These are phyloP conservation scores for Heliornis fulica DNA, from an alignment of 2,113 vertebrate genomes.

Conservation along the genomic window DNA sequence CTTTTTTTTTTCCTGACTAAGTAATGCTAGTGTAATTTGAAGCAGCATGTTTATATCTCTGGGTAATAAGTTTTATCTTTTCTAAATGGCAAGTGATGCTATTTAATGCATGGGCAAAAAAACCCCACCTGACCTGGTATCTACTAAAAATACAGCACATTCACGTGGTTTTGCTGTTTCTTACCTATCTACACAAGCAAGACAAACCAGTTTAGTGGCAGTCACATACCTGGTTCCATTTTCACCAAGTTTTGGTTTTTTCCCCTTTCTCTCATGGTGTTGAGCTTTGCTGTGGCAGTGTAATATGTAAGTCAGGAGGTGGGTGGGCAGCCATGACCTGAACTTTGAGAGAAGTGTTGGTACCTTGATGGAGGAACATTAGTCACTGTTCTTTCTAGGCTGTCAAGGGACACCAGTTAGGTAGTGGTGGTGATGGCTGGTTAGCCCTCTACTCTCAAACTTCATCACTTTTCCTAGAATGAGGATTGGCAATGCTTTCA, in stretches of 20 bases:
- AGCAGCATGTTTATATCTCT: not conserved
- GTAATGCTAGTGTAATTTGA: not conserved
- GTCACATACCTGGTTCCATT: not conserved
- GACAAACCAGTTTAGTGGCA: not conserved
- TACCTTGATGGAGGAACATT: not conserved
- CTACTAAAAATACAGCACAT: fast-evolving
- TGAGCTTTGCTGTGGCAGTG: not conserved
- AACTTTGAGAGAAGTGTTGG: not conserved
- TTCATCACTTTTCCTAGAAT: not conserved
- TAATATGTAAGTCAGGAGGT: not conserved
- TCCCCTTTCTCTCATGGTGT: not conserved
- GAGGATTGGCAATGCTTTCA: not conserved
- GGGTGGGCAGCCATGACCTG: not conserved
- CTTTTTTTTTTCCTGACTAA: not conserved
- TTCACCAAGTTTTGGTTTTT: not conserved
- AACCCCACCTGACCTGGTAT: not conserved
- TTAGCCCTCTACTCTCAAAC: not conserved
- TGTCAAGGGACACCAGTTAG: not conserved
- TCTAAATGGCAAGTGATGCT: not conserved
- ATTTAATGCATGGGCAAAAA: not conserved
- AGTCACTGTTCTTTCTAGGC: not conserved
- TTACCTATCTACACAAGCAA: not conserved
- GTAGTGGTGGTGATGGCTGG: not conserved
- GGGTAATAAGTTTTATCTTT: not conserved
- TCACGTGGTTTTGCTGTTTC: not conserved